Base-by-base conservation (phyloP, 2,888 invertebrate genomes). In the Phortica okadai region DNA sequence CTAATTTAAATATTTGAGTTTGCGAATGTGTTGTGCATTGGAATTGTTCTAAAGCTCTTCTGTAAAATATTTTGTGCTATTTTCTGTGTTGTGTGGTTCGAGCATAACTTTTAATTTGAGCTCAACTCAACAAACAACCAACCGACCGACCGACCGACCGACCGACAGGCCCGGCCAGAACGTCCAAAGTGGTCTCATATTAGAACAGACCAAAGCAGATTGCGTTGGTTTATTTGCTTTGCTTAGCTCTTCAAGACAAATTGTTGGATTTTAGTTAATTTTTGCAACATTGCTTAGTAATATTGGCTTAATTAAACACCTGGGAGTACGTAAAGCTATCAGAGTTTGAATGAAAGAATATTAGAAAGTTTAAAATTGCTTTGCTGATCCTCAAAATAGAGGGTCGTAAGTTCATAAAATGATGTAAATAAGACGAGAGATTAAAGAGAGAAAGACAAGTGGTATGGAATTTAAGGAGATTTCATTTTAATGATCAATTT, bases 1-100 rank as follows among this genome's bases (percentile, higher is more conserved):
- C 66, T 50, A 70, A 70, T 70, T 70, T 70, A 72, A 72, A 72
- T 72, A 56, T 72, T 72, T 72, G 54, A 10, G 56, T 72, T 72
- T 25, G 14, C 33, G 33, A 54, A 72, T 56, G 50, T 21, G 50
- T 54, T 14, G 14, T 66, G 58, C 16, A 11, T 11, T 50, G 8
- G 50, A 11, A 14, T 50, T 50, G 50, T 50, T 50, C 10, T 50
- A 11, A 14, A 11, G 50, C 50, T 50, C 50, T 50, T 11, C 50
- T 50, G 50, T 8, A 50, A 50, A 50, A 50, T 59, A 16, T 59
- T 59, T 59, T 59, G 10, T 21, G 25, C 21, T n/a, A 21, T 21
- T 6, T 62, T 62, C 7, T 62, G 59, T 62, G 25, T 58, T 62
- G 21, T 10, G 16, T 21, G 2, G 25, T 62, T n/a, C 25, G 6